Evolutionary conservation across 2,888 invertebrate genomes (phyloP).

Genomic region (Saturnia japonica): DNA sequence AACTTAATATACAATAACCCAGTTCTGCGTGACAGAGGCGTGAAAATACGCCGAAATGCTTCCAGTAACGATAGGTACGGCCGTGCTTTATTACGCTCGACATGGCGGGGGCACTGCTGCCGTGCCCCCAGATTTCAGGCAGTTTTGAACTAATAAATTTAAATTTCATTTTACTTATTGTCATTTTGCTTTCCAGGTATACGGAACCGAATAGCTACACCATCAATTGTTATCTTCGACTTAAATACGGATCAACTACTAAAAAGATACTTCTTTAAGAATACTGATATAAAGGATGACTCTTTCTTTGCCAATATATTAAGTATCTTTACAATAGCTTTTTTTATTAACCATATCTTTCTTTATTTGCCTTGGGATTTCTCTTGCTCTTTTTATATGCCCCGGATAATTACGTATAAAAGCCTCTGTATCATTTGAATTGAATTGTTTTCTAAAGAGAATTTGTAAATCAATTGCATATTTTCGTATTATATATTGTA

Average conservation of each 20-base stretch:
- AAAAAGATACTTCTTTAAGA: slow-evolving; percentile 86
- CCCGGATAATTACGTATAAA: background rate
- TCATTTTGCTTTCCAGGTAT: slow-evolving; percentile 43
- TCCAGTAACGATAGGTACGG: no score
- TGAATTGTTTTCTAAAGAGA: no score
- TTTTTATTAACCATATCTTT: background rate
- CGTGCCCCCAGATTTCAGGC: no score
- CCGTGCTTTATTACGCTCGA: no score
- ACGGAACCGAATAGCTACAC: slow-evolving; percentile 82
- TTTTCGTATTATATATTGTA: background rate
- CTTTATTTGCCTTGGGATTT: background rate
- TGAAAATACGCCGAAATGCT: no score
- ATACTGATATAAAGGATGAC: slow-evolving; percentile 85
- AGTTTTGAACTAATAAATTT: no score
- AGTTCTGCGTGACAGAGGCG: no score
- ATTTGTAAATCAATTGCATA: background rate
- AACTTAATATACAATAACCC: no score
- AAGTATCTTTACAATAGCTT: slow-evolving; percentile 54
- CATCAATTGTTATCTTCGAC: slow-evolving; percentile 87
- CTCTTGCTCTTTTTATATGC: background rate
- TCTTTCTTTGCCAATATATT: slow-evolving; percentile 92
- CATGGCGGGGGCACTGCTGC: no score
- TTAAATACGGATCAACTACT: slow-evolving; percentile 88
- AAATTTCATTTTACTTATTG: no score
- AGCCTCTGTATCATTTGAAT: background rate